Percentiles rank a stretch among this genome's conserved stretches.
Evolutionary conservation across 2,113 vertebrate genomes (phyloP).

Genomic region (Lampris megalopsis): DNA sequence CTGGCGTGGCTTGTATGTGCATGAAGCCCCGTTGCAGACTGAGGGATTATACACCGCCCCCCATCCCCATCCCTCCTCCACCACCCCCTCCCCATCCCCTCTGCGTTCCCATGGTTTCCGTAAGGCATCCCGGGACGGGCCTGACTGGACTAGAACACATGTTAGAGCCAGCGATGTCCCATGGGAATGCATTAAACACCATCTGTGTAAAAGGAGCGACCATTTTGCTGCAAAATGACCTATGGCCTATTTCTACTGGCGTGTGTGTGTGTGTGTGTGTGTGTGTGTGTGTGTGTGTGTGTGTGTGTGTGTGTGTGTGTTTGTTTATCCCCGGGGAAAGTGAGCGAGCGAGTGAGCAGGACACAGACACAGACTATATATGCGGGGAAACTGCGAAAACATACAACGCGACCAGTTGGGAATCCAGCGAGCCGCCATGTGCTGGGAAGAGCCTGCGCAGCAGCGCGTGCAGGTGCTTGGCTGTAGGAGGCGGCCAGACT

Average conservation of each 20-base stretch:
- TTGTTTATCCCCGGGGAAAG: neutral
- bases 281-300: neutral
- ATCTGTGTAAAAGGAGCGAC: conserved; percentile 46
- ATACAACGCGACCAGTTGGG: neutral
- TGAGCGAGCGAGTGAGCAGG: neutral
- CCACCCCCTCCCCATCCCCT: neutral
- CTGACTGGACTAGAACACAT: conserved; percentile 58
- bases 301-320: neutral
- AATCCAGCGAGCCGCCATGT: neutral
- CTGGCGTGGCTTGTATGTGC: conserved; percentile 27
- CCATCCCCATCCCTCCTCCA: neutral
- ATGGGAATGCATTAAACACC: conserved; percentile 55
- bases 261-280: neutral
- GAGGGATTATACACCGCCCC: conserved; percentile 49
- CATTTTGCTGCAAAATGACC: conserved; percentile 47
- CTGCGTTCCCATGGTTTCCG: conserved; percentile 72
- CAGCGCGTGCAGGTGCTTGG: neutral
- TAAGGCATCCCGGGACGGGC: conserved; percentile 57
- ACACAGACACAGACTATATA: neutral
- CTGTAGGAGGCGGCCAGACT: neutral
- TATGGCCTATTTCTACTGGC: conserved; percentile 24
- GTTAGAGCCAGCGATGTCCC: conserved; percentile 57
- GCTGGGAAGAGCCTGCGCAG: conserved; percentile 12
- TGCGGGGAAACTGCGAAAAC: neutral
- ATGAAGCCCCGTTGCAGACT: conserved; percentile 28